phyloP scores from a whole-genome alignment of 2,113 vertebrate species.

The Oplegnathus fasciatus region DNA sequence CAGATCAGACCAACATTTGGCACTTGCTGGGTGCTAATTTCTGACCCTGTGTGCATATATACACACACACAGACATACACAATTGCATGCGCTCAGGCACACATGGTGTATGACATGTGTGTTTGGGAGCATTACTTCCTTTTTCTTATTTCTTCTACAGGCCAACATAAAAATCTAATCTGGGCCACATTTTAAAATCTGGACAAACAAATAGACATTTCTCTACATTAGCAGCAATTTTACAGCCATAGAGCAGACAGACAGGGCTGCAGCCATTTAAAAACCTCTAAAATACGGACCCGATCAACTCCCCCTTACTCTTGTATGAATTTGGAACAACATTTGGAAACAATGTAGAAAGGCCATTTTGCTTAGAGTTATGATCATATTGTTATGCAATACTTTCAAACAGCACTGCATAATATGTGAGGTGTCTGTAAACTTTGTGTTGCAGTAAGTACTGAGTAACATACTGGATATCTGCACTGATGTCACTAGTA shows the following conservation, averaged over 20 bases:
- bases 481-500: not conserved
- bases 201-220: conserved; percentile 44
- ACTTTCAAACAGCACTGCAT: conserved; percentile 12
- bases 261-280: conserved; percentile 36
- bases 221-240: conserved; percentile 74
- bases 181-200: conserved; percentile 59
- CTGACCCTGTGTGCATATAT: conserved; percentile 10
- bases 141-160: conserved; percentile 28
- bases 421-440: not conserved
- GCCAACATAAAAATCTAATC: conserved; percentile 61
- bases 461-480: not conserved
- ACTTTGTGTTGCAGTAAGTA: not conserved
- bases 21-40: conserved; percentile 43
- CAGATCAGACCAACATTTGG: conserved; percentile 45
- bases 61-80: not conserved
- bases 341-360: conserved; percentile 14
- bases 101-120: conserved; percentile 13
- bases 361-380: not conserved
- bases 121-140: conserved; percentile 8
- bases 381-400: not conserved
- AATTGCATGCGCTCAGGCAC: conserved; percentile 1
- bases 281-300: conserved; percentile 41
- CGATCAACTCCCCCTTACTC: not conserved
- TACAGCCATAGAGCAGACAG: conserved; percentile 62
- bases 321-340: not conserved